Evolutionary conservation across 2,113 vertebrate species (phyloP).

Genomic region (Nipponia nippon): DNA sequence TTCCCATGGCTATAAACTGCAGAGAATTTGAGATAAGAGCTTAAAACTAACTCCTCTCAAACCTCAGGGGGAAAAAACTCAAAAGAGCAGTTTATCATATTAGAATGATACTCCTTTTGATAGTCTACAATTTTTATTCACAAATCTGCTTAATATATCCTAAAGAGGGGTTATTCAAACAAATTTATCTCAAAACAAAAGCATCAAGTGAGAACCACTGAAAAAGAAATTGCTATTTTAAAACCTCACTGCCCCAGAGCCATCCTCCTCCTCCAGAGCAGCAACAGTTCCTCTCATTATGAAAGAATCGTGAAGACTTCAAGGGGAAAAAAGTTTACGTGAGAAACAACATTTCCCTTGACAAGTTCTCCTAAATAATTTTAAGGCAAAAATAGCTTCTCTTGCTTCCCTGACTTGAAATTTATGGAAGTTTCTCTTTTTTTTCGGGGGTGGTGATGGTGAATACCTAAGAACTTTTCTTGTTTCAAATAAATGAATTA

Average conservation of each 20-base stretch:
- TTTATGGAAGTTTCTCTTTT: not conserved
- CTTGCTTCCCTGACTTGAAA: not conserved
- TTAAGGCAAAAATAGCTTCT: not conserved
- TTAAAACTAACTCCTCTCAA: not conserved
- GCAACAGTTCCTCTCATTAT: not conserved
- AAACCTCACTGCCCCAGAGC: not conserved
- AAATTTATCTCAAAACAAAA: not conserved
- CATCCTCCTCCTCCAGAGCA: not conserved
- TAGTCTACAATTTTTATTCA: not conserved
- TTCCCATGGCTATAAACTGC: not conserved
- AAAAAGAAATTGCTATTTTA: not conserved
- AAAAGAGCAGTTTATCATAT: not conserved
- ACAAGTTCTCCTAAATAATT: not conserved
- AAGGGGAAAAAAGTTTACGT: not conserved
- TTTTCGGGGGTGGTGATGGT: no score
- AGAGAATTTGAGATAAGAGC: not conserved
- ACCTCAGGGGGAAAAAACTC: accelerated
- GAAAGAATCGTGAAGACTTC: not conserved
- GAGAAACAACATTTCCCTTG: not conserved
- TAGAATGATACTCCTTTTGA: not conserved
- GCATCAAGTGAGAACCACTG: not conserved
- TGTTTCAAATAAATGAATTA: not conserved
- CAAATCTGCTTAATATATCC: not conserved
- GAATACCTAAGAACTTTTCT: accelerated
- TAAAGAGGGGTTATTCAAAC: not conserved